Evolutionary conservation across 2,797 vertebrate genomes (phyloP), one percentile per base, ranked within the genome.

Genomic region (Bradypodion pumilum): DNA sequence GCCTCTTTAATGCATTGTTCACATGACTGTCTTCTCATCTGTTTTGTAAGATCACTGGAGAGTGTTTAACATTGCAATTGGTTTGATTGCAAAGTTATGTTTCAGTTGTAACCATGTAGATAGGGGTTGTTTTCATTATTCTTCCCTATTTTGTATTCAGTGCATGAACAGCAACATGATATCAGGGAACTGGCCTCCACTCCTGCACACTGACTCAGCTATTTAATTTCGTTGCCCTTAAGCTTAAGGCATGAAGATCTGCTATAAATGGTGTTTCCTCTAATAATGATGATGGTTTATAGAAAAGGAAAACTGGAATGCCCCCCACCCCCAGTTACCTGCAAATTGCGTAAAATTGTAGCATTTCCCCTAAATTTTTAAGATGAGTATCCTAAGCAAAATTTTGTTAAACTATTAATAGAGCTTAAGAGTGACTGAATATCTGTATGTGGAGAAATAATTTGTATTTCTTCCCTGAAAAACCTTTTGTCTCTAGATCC

Each of bases 121-220:
- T 79, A 82, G 37, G 13, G 68, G 91, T 90, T 92, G 84, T 86
- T 93, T 91, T 91, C 88, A 87, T 0, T 90, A 68, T 82, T 90
- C 56, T 56, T 44, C 84, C 25, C 78, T 90, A 78, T 89, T 93
- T 82, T 89, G 42, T 83, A 92, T 94, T 91, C 91, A 88, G 19
- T 78, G 21, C 74, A 84, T 74, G 74, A 85, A 90, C 62, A 27
- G 82, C 82, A 89, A 87, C 16, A 49, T 84, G 89, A 63, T 90
- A 73, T 70, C 60, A 82, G 59, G 69, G 80, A 94, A 92, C 87
- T 91, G 87, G 59, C 86, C 87, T 95, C 52, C 87, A 90, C 77
- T 92, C 91, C 92, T 94, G 88, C 74, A 83, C 72, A 91, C 86
- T 91, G 90, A 93, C 86, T 91, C 89, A 93, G 84, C 78, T 88